Evolutionary conservation across 2,797 vertebrate genomes (phyloP).

Genomic region (Borostomias antarcticus): DNA sequence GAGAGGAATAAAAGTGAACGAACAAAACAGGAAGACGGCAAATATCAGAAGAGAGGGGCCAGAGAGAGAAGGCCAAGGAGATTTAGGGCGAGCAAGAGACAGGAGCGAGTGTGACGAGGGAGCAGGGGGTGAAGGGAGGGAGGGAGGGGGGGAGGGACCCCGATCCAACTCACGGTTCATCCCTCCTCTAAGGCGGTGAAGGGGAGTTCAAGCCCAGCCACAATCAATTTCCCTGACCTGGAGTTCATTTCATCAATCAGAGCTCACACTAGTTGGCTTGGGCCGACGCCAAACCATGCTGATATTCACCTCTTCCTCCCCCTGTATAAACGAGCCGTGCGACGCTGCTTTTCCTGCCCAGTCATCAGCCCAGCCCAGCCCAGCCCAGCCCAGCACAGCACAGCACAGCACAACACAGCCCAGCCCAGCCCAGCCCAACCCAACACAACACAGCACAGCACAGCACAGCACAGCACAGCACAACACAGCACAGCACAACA

Average conservation of each 20-base stretch:
- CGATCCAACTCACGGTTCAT: not conserved
- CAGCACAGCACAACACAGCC: slow-evolving; percentile 39
- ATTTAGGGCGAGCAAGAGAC: not conserved
- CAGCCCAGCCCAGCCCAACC: slow-evolving; percentile 42
- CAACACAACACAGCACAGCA: slow-evolving; percentile 39
- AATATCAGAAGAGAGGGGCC: not conserved
- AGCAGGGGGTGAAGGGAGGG: too few species aligned
- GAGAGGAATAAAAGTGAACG: too few species aligned
- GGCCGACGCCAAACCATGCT: slow-evolving; percentile 47
- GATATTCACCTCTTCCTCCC: slow-evolving; percentile 58
- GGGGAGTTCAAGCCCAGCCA: slow-evolving; percentile 54
- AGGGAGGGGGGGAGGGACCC: not conserved
- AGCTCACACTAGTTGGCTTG: not conserved
- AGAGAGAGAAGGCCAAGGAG: not conserved
- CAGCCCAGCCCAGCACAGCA: slow-evolving; percentile 41
- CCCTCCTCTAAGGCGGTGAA: not conserved
- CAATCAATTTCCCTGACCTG: slow-evolving; percentile 70
- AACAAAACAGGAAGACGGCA: not conserved
- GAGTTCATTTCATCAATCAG: slow-evolving; percentile 78
- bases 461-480: slow-evolving; percentile 45
- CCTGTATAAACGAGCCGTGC: slow-evolving; percentile 55
- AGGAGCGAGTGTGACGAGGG: not conserved
- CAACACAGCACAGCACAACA: too few species aligned
- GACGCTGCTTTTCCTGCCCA: slow-evolving; percentile 48
- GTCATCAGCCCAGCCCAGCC: slow-evolving; percentile 41